phyloP scores from a whole-genome alignment of 2,113 vertebrate genomes.

The Megaceryle maxima region DNA sequence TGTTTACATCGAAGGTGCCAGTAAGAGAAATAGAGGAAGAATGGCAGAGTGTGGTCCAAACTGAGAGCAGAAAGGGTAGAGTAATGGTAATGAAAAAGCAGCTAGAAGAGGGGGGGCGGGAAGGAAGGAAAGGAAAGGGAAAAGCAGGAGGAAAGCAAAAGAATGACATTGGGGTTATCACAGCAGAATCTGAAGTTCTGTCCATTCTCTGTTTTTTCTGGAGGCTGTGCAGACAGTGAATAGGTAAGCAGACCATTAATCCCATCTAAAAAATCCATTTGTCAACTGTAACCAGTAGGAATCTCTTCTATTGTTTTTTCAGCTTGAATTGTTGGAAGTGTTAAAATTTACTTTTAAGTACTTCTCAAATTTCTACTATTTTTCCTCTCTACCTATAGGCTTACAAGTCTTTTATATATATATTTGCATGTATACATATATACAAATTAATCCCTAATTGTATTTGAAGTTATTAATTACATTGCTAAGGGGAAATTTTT shows the following conservation, averaged over 20 bases:
- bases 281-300: background rate
- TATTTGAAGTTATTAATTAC: background rate
- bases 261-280: background rate
- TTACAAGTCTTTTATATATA: background rate
- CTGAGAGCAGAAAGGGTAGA: background rate
- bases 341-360: background rate
- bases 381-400: background rate
- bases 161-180: background rate
- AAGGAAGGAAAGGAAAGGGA: background rate
- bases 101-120: background rate
- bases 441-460: background rate
- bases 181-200: background rate
- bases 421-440: background rate
- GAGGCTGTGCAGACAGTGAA: background rate
- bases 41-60: background rate
- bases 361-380: background rate
- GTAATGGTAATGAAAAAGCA: background rate
- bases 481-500: background rate
- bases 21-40: background rate
- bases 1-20: background rate
- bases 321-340: constrained; percentile 31
- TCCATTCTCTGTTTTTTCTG: constrained; percentile 28
- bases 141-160: background rate
- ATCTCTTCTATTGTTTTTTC: constrained; percentile 29
- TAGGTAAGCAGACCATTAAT: constrained; percentile 18